Base-by-base conservation (phyloP, 2,797 vertebrate species). In the Pseudotriccus pelzelni region DNA sequence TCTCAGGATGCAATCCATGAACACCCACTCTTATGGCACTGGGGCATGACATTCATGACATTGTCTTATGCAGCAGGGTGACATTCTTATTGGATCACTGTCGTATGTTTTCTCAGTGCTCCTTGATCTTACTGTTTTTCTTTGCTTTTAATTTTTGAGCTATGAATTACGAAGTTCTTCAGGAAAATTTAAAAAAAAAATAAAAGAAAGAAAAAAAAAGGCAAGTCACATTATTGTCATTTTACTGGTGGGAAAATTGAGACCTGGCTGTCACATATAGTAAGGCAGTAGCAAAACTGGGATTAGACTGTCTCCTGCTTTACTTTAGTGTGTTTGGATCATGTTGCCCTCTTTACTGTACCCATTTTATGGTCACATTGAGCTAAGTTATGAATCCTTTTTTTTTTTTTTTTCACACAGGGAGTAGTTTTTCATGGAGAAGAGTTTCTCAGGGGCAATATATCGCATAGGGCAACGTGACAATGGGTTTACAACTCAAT, bases 181-280 rank as follows among this genome's bases (percentile, higher is more conserved):
- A 50, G 10, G n/a, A 30, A 67, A 50, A 47, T 23, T 6, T 11
- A 23, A 50, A 43, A 37, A 39, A 21, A 16, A 50, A 43, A 37
- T 36, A 21, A 16, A 46, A 9, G 43, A 10, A 5, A 4, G 0
- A 5, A 3, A 55, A 47, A 27, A 47, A 43, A 18, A 60, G 5
- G 0, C 5, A 34, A 68, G 36, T 55, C 25, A 50, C 21, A 39
- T 91, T 88, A 67, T 23, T 84, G 37, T 83, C 9, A 39, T 89
- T 85, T 85, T 87, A 66, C 13, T 85, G 46, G 46, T 89, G 86
- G 49, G 72, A 93, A 93, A 77, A 93, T 9, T 77, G 72, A 89
- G 67, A 89, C 21, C 68, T 82, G 56, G 41, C 44, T 87, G 56
- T 62, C 50, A 46, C 19, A 67, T 82, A 73, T 2, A 67, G 52